Evolutionary conservation across 1,140 invertebrate genomes (phyloP).

Genomic region (Geopemphigus sp.): DNA sequence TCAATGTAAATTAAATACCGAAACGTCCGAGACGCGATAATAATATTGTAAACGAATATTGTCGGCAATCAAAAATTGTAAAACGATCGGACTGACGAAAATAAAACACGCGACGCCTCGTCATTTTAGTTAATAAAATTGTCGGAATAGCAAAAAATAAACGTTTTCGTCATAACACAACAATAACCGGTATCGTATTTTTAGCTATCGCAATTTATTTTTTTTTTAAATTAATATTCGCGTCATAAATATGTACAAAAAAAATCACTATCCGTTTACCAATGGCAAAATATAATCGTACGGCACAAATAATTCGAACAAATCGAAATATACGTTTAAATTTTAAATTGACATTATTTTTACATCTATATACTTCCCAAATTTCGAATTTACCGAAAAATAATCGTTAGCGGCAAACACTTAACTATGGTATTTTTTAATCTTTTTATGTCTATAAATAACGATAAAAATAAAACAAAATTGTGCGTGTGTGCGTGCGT

Average conservation of each 20-base stretch:
- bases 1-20: no score
- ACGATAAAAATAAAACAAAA: not conserved
- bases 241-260: not conserved
- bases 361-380: not conserved
- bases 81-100: slow-evolving; percentile 8
- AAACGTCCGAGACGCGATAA: not conserved
- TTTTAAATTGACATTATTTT: not conserved
- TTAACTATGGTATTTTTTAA: not conserved
- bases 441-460: not conserved
- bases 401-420: not conserved
- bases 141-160: slow-evolving; percentile 18
- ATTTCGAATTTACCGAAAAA: no score
- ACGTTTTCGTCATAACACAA: slow-evolving; percentile 4
- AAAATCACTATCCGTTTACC: not conserved
- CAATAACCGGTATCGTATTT: not conserved
- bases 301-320: not conserved
- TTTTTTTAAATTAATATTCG: not conserved
- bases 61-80: slow-evolving; percentile 24
- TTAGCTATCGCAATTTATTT: not conserved
- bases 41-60: not conserved
- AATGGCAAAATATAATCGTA: not conserved
- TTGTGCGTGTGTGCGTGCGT: not conserved
- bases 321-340: not conserved
- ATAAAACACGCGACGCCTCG: not conserved
- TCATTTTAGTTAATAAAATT: slow-evolving; percentile 1